Conservation (phyloP, 2,797 vertebrate species). For the Nyctibius grandis region DNA sequence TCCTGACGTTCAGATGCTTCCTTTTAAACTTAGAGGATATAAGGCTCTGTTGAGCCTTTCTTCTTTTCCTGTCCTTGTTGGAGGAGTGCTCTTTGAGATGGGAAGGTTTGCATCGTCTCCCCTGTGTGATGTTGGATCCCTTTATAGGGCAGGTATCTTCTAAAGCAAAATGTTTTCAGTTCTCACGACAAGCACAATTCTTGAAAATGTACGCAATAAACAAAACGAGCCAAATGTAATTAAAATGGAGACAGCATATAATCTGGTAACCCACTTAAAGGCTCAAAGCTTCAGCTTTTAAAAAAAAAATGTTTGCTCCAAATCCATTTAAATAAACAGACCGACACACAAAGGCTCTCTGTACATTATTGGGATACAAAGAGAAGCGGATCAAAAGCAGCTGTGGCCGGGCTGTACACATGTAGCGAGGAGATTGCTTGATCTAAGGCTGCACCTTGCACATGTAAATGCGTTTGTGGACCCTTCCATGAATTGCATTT, state of each 20-base stretch:
- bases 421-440: constrained; percentile 36
- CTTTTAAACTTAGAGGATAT: neutral
- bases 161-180: constrained; percentile 16
- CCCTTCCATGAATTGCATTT: neutral
- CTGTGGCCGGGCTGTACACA: constrained; percentile 40
- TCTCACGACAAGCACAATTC: constrained; percentile 16
- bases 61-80: neutral
- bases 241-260: constrained; percentile 65
- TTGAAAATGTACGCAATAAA: constrained; percentile 57
- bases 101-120: neutral
- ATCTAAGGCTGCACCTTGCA: constrained; percentile 41
- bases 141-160: constrained; percentile 46
- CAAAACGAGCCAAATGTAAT: constrained; percentile 58
- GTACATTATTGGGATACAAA: constrained; percentile 46
- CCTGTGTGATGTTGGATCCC: neutral
- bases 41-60: neutral
- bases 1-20: neutral
- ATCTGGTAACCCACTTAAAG: constrained; percentile 70
- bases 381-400: constrained; percentile 62
- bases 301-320: constrained; percentile 59
- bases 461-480: constrained; percentile 47
- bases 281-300: constrained; percentile 49
- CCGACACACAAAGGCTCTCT: constrained; percentile 32
- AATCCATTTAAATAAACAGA: constrained; percentile 68
- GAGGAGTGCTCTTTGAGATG: neutral